Percentiles rank a stretch among this genome's conserved stretches.
Conservation (phyloP, 2,113 vertebrate genomes). For the Perognathus longimembris region DNA sequence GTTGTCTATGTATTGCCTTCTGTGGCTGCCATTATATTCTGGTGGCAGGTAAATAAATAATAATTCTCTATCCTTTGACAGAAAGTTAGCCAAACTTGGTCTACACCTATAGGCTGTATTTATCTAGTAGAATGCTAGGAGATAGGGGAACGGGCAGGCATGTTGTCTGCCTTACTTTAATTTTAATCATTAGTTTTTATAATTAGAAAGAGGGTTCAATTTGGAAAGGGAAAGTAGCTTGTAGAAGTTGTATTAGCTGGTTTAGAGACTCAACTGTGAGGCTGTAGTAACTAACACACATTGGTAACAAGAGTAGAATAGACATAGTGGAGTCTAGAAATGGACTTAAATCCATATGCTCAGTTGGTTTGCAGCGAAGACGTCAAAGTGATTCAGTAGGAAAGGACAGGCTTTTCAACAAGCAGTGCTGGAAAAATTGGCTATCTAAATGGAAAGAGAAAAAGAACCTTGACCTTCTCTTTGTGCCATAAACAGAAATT, state of each 20-base stretch:
- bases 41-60: background rate
- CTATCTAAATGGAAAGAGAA: background rate
- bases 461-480: constrained; percentile 45
- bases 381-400: constrained; percentile 38
- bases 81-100: background rate
- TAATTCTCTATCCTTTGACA: background rate
- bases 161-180: background rate
- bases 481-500: constrained; percentile 67
- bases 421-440: background rate
- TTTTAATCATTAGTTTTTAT: constrained; percentile 24
- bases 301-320: background rate
- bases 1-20: background rate
- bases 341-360: background rate
- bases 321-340: background rate
- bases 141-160: background rate
- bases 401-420: constrained; percentile 32
- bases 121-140: background rate
- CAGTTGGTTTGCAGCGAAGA: constrained; percentile 52
- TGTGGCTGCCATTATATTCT: background rate
- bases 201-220: constrained; percentile 51
- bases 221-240: background rate
- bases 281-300: background rate
- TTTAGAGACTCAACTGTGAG: background rate
- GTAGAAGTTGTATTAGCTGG: background rate
- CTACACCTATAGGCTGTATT: background rate